Evolutionary conservation across 2,888 invertebrate species (phyloP).

Genomic region (Cheilosia soror): DNA sequence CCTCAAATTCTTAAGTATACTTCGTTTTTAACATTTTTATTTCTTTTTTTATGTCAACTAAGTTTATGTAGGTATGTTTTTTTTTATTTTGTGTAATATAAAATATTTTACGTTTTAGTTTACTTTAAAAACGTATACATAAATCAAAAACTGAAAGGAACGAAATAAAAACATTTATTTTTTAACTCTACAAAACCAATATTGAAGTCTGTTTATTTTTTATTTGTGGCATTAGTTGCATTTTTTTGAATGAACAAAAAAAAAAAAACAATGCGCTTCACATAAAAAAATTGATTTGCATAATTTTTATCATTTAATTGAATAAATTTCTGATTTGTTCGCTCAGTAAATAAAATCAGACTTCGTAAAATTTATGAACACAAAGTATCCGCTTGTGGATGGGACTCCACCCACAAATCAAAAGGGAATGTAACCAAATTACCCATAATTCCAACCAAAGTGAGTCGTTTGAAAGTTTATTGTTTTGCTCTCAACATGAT

Average conservation of each 20-base stretch:
- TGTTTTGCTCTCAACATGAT: too few species aligned
- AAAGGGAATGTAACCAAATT: too few species aligned
- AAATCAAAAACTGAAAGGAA: constrained; percentile 22
- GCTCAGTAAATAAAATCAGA: constrained; percentile 28
- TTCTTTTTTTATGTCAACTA: constrained; percentile 40
- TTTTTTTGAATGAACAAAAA: constrained; percentile 9
- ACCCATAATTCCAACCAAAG: too few species aligned
- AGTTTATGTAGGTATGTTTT: constrained; percentile 58
- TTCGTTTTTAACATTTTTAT: constrained; percentile 70
- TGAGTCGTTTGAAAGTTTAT: too few species aligned
- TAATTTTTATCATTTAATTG: not conserved
- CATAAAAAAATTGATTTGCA: constrained; percentile 21
- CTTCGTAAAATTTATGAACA: too few species aligned
- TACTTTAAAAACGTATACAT: constrained; percentile 33
- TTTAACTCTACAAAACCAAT: constrained; percentile 45
- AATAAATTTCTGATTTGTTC: not conserved
- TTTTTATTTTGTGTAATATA: constrained; percentile 66
- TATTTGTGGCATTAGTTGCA: constrained; percentile 32
- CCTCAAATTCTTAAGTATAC: constrained; percentile 78
- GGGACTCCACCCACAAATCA: too few species aligned
- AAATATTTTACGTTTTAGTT: constrained; percentile 50
- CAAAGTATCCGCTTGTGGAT: not conserved
- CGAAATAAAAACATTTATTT: constrained; percentile 38
- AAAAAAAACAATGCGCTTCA: constrained; percentile 48
- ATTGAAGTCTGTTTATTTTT: constrained; percentile 19